Evolutionary conservation across 2,113 vertebrate genomes (phyloP), one percentile per base, ranked within the genome.

Genomic region (Diglossa brunneiventris): DNA sequence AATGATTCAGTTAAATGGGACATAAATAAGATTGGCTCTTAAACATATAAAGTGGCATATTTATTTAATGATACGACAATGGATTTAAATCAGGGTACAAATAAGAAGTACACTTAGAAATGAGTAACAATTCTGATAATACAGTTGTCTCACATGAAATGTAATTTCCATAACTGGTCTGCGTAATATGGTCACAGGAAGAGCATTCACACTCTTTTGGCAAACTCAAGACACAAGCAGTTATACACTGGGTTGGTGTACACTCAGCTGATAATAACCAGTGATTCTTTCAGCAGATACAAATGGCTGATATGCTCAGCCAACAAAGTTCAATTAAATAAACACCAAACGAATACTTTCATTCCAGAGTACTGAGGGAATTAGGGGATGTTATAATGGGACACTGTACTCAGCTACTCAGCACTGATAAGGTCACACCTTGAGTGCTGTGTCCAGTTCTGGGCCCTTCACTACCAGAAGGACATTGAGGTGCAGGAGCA

Each of bases 291-390:
- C 62, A 83, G 7, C n/a, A 66, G 33, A 26, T 42, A 24, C 1
- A 35, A 35, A 64, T 37, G 18, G 4, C 8, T 77, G 26, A 86
- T 41, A 26, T 27, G 5, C 23, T 87, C 31, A 67, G 13, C 15
- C 49, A 46, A 49, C 30, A 41, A 10, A 52, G 21, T 35, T 46
- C 18, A 7, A 15, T 15, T 50, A 79, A 84, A 33, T 44, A 28
- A 35, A 0, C 2, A 13, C 9, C 18, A 7, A 10, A 11, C 2
- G 4, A 61, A n/a, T 15, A 26, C 10, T 50, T 73, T 62, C 5
- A 44, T 39, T 52, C 20, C 35, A 56, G 33, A 53, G 17, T 46
- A 46, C 21, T 58, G 37, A 68, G 63, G 18, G 31, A 74, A 15
- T 21, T 17, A 56, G 62, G 6, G 6, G 10, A n/a, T 44, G 8